Conservation (phyloP, 1,140 invertebrate genomes). For the Piezodorus guildinii region DNA sequence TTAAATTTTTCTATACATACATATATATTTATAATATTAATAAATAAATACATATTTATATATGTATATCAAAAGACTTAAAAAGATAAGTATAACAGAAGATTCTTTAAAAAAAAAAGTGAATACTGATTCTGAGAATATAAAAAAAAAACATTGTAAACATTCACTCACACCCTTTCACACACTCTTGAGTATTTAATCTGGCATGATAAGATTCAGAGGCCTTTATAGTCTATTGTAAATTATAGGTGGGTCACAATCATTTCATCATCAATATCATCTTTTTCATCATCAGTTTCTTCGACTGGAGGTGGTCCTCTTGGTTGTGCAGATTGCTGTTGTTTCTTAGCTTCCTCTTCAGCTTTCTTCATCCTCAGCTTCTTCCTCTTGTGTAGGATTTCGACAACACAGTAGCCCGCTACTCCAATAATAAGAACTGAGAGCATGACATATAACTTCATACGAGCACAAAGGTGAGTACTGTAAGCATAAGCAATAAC, state of each 20-base stretch:
- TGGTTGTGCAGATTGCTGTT: slow-evolving; percentile 34
- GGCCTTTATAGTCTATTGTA: background rate
- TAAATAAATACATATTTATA: background rate
- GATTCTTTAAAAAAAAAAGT: background rate
- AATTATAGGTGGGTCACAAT: slow-evolving; percentile 66
- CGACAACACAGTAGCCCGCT: slow-evolving; percentile 68
- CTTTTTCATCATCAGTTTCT: slow-evolving; percentile 68
- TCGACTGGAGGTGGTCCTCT: slow-evolving; percentile 37
- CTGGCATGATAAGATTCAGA: background rate
- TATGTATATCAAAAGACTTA: background rate
- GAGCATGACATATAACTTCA: slow-evolving; percentile 83
- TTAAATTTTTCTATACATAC: background rate
- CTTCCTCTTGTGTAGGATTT: slow-evolving; percentile 69
- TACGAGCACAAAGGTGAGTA: slow-evolving; percentile 72
- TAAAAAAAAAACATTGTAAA: background rate
- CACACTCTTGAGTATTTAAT: background rate
- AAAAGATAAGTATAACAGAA: background rate
- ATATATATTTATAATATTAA: background rate
- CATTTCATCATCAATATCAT: slow-evolving; percentile 74
- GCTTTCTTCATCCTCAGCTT: slow-evolving; percentile 46
- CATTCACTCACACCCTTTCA: background rate
- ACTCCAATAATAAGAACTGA: slow-evolving; percentile 65
- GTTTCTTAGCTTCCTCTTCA: slow-evolving; percentile 50
- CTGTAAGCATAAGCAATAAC: slow-evolving; percentile 83
- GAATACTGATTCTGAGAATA: slow-evolving; percentile 7